These are phyloP conservation scores for Epinephelus fuscoguttatus DNA, from an alignment of 2,113 vertebrate genomes.

Conservation along the genomic window DNA sequence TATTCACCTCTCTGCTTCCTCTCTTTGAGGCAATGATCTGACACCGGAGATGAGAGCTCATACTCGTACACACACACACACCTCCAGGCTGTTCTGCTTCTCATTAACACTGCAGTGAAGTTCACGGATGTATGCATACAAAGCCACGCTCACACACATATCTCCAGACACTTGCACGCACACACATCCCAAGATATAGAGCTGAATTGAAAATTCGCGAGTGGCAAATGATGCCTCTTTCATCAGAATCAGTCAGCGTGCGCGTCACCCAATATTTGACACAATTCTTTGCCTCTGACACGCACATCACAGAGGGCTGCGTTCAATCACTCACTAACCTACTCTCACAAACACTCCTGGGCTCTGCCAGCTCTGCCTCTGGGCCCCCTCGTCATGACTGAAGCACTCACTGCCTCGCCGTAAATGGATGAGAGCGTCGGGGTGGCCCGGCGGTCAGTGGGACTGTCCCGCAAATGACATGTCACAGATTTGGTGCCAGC, in stretches of 20 bases:
- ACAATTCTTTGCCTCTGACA: slow-evolving; percentile 50
- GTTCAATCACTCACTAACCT: slow-evolving; percentile 63
- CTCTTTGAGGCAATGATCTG: slow-evolving; percentile 67
- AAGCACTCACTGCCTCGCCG: slow-evolving; percentile 55
- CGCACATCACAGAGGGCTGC: slow-evolving; percentile 60
- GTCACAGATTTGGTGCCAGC: slow-evolving; percentile 61
- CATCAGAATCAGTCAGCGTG: slow-evolving; percentile 45
- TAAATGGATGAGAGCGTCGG: slow-evolving; percentile 59
- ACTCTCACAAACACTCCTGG: slow-evolving; percentile 48
- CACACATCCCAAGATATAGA: background rate
- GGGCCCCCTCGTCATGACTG: slow-evolving; percentile 56
- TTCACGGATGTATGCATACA: slow-evolving; percentile 57
- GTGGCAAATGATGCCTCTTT: slow-evolving; percentile 45
- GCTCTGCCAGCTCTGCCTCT: slow-evolving; percentile 44
- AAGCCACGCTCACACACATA: slow-evolving; percentile 13
- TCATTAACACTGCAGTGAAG: slow-evolving; percentile 63
- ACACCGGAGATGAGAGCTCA: slow-evolving; percentile 69
- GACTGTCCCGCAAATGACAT: slow-evolving; percentile 48
- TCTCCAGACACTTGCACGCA: slow-evolving; percentile 10
- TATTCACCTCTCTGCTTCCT: slow-evolving; percentile 71
- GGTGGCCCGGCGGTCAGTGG: slow-evolving; percentile 63
- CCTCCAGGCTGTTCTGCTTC: slow-evolving; percentile 61
- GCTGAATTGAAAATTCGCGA: background rate
- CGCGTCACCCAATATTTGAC: slow-evolving; percentile 49
- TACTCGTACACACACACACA: slow-evolving; percentile 16